Evolutionary conservation across 2,888 invertebrate species (phyloP).

Genomic region (Patella caerulea): DNA sequence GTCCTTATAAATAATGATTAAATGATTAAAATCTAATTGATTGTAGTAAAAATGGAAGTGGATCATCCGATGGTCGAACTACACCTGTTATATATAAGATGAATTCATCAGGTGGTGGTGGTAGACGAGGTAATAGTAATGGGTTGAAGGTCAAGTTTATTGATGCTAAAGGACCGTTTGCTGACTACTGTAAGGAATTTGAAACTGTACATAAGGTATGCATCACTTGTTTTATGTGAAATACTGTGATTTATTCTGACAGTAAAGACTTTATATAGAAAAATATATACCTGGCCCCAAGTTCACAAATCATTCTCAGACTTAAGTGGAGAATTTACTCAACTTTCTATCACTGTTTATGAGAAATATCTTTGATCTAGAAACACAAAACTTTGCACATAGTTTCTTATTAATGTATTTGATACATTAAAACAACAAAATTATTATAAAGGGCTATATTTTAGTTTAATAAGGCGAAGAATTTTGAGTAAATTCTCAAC

Average conservation of each 20-base stretch:
- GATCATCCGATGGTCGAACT: neutral
- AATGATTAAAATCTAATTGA: too few species aligned
- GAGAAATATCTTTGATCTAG: too few species aligned
- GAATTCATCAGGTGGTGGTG: neutral
- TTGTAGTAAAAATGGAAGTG: neutral
- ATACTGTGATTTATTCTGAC: neutral
- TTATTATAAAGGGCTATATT: too few species aligned
- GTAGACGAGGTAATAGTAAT: constrained; percentile 40
- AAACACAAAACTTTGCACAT: too few species aligned
- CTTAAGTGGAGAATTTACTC: too few species aligned
- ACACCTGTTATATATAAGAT: constrained; percentile 8
- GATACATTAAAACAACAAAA: too few species aligned
- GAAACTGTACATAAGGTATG: constrained; percentile 59
- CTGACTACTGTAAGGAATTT: constrained; percentile 64
- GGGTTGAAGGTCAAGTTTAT: constrained; percentile 57
- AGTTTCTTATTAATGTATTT: too few species aligned
- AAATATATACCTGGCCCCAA: neutral
- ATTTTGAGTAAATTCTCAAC: too few species aligned
- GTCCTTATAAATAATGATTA: too few species aligned
- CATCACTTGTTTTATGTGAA: neutral
- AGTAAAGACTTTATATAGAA: neutral
- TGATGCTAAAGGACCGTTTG: constrained; percentile 61
- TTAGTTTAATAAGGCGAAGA: too few species aligned
- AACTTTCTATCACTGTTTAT: too few species aligned
- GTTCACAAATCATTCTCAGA: too few species aligned